Evolutionary conservation across 2,113 vertebrate species (phyloP), one percentile per base, ranked within the genome.

Genomic region (Prietella phreatophila): DNA sequence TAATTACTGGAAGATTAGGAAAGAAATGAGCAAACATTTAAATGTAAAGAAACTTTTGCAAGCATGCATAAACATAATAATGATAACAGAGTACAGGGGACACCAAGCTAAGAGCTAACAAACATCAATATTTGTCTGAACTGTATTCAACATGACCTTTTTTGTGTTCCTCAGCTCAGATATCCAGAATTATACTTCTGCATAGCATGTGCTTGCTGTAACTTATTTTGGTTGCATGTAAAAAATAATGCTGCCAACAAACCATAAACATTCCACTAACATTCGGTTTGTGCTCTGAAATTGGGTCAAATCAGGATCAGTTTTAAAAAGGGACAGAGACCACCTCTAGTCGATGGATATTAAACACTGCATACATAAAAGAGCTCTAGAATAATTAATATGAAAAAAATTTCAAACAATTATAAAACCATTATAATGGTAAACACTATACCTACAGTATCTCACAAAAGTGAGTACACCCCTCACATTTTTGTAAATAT

Each of bases 301-400:
- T 20, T 58, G 78, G 78, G 6, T 58, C 30, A 61, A 61, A 42
- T 60, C 20, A 61, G 22, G 36, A 36, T 61, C 27, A 82, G 19
- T 27, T 82, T 9, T 60, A 19, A 60, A 82, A 53, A n/a, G 25
- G 39, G 39, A 30, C 76, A 79, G 27, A 79, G 25, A 80, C 30
- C 8, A 25, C 30, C 9, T 58, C 17, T 58, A 79, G n/a, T 82
- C 53, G 9, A 19, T 33, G 30, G 79, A 82, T 60, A 60, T 82
- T 82, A 82, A 82, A 82, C 20, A 36, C 19, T 60, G 55, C 79
- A 60, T 60, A 36, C 30, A 82, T 80, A 19, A 56, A 80, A 82
- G 55, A 39, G 30, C 9, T 60, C 4, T 55, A 17, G 19, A 78
- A 14, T 13, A 83, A 67, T 55, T 61, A 30, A 55, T 58, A 85